These are phyloP conservation scores for Apocheima hispidaria DNA, from an alignment of 2,888 invertebrate species.

Conservation along the genomic window DNA sequence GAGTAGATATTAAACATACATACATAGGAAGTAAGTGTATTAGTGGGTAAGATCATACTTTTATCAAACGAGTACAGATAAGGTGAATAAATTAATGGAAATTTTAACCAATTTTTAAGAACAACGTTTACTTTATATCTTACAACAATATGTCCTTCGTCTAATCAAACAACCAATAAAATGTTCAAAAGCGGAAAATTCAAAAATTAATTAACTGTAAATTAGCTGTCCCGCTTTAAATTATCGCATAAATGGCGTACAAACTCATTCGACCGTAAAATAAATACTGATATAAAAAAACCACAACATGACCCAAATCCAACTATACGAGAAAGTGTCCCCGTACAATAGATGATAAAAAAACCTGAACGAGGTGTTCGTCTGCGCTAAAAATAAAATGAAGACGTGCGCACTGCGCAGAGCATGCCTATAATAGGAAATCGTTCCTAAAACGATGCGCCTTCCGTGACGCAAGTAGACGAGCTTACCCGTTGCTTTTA, in stretches of 20 bases:
- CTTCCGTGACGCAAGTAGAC: slow-evolving; percentile 50
- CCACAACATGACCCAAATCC: slow-evolving; percentile 57
- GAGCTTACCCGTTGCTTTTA: slow-evolving; percentile 62
- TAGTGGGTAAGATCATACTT: neutral
- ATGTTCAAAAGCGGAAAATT: no score
- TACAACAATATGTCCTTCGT: no score
- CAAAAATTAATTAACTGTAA: slow-evolving; percentile 9
- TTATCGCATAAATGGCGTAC: neutral
- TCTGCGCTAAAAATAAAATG: slow-evolving; percentile 51
- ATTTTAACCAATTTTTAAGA: no score
- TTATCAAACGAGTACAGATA: no score
- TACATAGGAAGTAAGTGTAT: neutral
- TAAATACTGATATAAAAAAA: slow-evolving; percentile 40
- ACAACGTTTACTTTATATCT: no score
- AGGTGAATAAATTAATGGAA: no score
- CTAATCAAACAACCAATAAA: no score
- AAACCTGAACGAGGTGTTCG: slow-evolving; percentile 40
- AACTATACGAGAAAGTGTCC: slow-evolving; percentile 46
- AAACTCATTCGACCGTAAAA: slow-evolving; percentile 33
- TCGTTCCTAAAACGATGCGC: slow-evolving; percentile 53
- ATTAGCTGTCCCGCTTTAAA: no score
- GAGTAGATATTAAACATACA: slow-evolving; percentile 5
- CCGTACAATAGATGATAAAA: slow-evolving; percentile 48
- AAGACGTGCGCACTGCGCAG: slow-evolving; percentile 38
- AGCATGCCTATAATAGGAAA: slow-evolving; percentile 56